phyloP scores from a whole-genome alignment of 2,888 invertebrate species.

The Hypselothyrea guttata region DNA sequence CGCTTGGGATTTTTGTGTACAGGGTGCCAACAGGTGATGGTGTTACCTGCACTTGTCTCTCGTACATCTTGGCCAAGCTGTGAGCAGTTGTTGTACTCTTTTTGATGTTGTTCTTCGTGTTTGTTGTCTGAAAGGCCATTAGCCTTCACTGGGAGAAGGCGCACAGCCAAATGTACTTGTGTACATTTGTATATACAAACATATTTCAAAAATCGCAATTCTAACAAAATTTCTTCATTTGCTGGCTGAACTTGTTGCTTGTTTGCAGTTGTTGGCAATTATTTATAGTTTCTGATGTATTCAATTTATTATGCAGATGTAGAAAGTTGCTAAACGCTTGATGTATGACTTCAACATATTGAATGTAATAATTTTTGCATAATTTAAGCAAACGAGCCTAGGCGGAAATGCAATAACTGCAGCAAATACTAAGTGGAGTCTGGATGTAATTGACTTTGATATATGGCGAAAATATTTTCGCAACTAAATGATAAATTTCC shows the following conservation, averaged over 20 bases:
- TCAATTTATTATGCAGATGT: constrained; percentile 74
- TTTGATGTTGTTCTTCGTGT: constrained; percentile 16
- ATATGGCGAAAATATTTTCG: neutral
- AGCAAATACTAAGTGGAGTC: neutral
- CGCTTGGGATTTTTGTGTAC: constrained; percentile 30
- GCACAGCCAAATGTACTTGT: neutral
- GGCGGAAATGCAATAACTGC: constrained; percentile 27
- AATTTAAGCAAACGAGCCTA: constrained; percentile 37
- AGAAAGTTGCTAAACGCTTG: constrained; percentile 70
- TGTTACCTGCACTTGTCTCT: constrained; percentile 66
- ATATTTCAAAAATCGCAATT: constrained; percentile 61
- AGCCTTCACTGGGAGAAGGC: constrained; percentile 49
- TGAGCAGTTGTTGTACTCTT: constrained; percentile 42
- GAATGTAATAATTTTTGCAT: constrained; percentile 57
- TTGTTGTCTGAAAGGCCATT: constrained; percentile 52
- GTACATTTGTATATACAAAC: neutral
- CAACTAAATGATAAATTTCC: neutral
- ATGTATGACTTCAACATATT: constrained; percentile 66
- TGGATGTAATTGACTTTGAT: constrained; percentile 10
- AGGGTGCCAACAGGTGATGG: constrained; percentile 36
- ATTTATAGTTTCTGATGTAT: constrained; percentile 76
- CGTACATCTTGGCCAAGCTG: constrained; percentile 59
- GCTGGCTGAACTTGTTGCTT: constrained; percentile 63
- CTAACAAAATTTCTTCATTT: constrained; percentile 76
- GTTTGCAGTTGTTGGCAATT: constrained; percentile 72